Evolutionary conservation across 2,888 invertebrate species (phyloP).

Genomic region (Leptura quadrifasciata): DNA sequence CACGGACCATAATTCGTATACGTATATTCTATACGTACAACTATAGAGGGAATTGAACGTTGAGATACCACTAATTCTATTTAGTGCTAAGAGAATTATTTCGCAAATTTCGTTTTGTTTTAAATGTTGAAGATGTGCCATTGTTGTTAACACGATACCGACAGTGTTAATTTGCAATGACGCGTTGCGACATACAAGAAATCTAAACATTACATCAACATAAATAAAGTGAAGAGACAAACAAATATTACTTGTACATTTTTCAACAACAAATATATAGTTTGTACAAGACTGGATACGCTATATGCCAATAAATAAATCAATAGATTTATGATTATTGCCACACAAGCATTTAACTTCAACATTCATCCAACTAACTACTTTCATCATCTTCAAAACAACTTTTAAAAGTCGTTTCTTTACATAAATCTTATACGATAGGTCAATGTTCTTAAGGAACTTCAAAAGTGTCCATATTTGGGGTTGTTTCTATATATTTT

Average conservation of each 20-base stretch:
- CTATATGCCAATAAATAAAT: background rate
- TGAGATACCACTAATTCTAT: too few species aligned
- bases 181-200: slow-evolving; percentile 1
- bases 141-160: too few species aligned
- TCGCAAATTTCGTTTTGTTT: too few species aligned
- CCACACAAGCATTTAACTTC: slow-evolving; percentile 18
- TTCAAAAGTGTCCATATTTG: slow-evolving; percentile 26
- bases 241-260: slow-evolving; percentile 6
- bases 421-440: slow-evolving; percentile 31
- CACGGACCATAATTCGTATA: too few species aligned
- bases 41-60: too few species aligned
- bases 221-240: slow-evolving; percentile 2
- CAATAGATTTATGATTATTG: slow-evolving; percentile 28
- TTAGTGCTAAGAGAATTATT: too few species aligned
- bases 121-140: too few species aligned
- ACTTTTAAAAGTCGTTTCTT: slow-evolving; percentile 55
- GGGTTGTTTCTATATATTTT: slow-evolving; percentile 24
- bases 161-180: background rate
- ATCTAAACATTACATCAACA: slow-evolving; percentile 21
- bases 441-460: slow-evolving; percentile 25
- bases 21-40: too few species aligned
- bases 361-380: slow-evolving; percentile 48
- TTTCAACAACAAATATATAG: background rate
- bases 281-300: background rate
- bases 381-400: slow-evolving; percentile 59